Conservation (phyloP, 2,888 invertebrate species). For the Pemphredon lugubris region DNA sequence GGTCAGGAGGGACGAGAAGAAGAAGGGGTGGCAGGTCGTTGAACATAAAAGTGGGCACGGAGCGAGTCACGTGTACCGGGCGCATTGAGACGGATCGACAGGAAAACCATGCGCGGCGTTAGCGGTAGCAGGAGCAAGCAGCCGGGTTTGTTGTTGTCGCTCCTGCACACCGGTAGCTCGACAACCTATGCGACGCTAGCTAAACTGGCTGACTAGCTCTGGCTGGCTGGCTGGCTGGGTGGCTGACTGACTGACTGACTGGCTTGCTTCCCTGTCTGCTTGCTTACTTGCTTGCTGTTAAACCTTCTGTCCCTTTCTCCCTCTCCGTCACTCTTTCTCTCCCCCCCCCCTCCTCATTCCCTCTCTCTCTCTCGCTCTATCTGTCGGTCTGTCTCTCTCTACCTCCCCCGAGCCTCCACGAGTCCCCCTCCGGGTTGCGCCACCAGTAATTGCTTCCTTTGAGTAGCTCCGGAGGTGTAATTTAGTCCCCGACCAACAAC, state of each 20-base stretch:
- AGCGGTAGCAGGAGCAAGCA: conserved; percentile 50
- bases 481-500: conserved; percentile 82
- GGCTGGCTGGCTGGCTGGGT: conserved; percentile 27
- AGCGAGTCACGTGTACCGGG: conserved; percentile 60
- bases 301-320: conserved; percentile 28
- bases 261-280: conserved; percentile 10
- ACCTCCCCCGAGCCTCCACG: conserved; percentile 63
- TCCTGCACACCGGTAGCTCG: conserved; percentile 41
- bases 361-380: conserved; percentile 37
- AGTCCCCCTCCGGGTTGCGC: conserved; percentile 76
- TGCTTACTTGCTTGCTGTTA: conserved; percentile 39
- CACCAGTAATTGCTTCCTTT: conserved; percentile 82
- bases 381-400: too few relatives aligned
- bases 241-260: too few relatives aligned
- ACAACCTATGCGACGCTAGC: conserved; percentile 39
- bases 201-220: conserved; percentile 31
- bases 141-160: conserved; percentile 28
- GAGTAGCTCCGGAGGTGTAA: conserved; percentile 82
- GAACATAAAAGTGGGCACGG: conserved; percentile 66
- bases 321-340: conserved; percentile 13
- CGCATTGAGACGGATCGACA: conserved; percentile 64
- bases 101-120: conserved; percentile 59
- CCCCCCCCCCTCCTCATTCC: conserved; percentile 5
- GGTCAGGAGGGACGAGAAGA: conserved; percentile 52
- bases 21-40: conserved; percentile 59